phyloP scores from a whole-genome alignment of 2,113 vertebrate species.

The Piaya cayana region DNA sequence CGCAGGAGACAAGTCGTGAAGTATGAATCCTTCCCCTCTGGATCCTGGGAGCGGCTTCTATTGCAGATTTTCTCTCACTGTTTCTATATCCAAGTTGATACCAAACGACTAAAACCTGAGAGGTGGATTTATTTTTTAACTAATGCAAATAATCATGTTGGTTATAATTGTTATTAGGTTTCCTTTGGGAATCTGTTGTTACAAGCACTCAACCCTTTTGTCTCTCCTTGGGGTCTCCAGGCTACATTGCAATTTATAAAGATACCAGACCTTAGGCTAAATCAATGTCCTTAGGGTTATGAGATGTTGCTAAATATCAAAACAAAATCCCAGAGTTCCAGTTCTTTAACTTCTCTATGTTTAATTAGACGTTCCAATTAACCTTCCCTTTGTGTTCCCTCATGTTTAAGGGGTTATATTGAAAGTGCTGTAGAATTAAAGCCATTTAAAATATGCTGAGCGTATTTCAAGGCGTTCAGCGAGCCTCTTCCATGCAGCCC shows the following conservation, averaged over 20 bases:
- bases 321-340: slow-evolving; percentile 57
- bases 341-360: slow-evolving; percentile 70
- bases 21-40: not conserved
- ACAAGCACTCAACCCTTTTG: slow-evolving; percentile 61
- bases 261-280: slow-evolving; percentile 58
- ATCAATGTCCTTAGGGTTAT: slow-evolving; percentile 66
- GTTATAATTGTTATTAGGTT: slow-evolving; percentile 67
- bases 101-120: slow-evolving; percentile 43
- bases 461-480: slow-evolving; percentile 44
- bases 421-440: slow-evolving; percentile 58
- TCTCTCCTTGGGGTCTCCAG: slow-evolving; percentile 50
- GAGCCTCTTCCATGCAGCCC: slow-evolving; percentile 1
- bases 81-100: slow-evolving; percentile 1
- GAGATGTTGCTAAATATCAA: slow-evolving; percentile 56
- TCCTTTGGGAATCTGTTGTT: slow-evolving; percentile 72
- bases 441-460: slow-evolving; percentile 54
- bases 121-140: slow-evolving; percentile 70
- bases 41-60: not conserved
- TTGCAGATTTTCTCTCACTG: not conserved
- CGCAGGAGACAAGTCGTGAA: not conserved
- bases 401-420: slow-evolving; percentile 70
- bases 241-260: slow-evolving; percentile 62
- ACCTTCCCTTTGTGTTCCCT: slow-evolving; percentile 71
- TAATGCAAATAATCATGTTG: slow-evolving; percentile 68
- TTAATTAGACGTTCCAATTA: slow-evolving; percentile 73